phyloP scores from a whole-genome alignment of 1,140 invertebrate species.

The Caenorhabditis latens region DNA sequence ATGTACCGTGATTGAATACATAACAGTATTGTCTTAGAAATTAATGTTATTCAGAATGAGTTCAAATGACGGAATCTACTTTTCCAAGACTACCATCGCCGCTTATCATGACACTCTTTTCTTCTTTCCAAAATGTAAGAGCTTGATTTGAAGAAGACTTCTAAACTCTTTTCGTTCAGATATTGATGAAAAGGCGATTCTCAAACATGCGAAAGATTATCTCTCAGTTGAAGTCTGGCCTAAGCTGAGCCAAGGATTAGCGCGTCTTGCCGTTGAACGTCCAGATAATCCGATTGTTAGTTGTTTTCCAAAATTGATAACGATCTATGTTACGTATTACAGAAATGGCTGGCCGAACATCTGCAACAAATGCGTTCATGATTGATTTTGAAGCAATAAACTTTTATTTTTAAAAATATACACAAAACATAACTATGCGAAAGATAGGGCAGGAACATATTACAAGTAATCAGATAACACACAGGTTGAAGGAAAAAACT shows the following conservation, averaged over 20 bases:
- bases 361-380: background rate
- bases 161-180: background rate
- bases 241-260: slow-evolving; percentile 14
- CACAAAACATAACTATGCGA: slow-evolving; percentile 37
- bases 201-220: slow-evolving; percentile 41
- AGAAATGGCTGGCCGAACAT: slow-evolving; percentile 36
- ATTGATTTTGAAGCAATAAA: background rate
- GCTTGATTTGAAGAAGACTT: background rate
- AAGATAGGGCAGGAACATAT: slow-evolving; percentile 11
- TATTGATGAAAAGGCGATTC: background rate
- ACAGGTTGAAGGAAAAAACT: slow-evolving; percentile 16
- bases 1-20: too few relatives aligned
- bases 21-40: background rate
- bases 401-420: background rate
- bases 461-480: slow-evolving; percentile 43
- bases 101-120: slow-evolving; percentile 37
- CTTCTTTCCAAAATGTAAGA: slow-evolving; percentile 25
- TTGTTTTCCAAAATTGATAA: background rate
- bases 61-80: slow-evolving; percentile 21
- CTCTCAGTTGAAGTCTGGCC: slow-evolving; percentile 33
- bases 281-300: slow-evolving; percentile 28
- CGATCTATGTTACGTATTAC: background rate
- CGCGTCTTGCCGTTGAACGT: slow-evolving; percentile 21
- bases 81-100: slow-evolving; percentile 27
- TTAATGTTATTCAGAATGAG: background rate